These are phyloP conservation scores for Drosophila suzukii DNA, from an alignment of 1,140 invertebrate species.

Conservation along the genomic window DNA sequence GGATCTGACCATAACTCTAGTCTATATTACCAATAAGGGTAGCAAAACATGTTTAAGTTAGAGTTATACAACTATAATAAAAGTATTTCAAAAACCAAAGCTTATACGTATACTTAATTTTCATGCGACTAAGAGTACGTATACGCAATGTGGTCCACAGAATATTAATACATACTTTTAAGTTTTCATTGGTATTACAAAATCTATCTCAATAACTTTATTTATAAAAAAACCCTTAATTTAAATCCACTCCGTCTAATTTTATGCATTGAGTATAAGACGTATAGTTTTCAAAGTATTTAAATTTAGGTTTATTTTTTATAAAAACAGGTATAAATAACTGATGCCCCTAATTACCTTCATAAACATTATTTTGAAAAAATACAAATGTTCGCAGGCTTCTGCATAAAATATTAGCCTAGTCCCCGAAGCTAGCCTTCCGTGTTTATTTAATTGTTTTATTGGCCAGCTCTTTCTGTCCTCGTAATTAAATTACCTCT, in stretches of 20 bases:
- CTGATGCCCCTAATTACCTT: no score
- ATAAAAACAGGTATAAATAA: not conserved
- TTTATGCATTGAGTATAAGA: no score
- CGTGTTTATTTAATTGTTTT: conserved; percentile 44
- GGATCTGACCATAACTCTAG: no score
- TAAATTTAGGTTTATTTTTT: no score
- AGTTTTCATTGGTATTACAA: not conserved
- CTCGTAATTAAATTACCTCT: conserved; percentile 40
- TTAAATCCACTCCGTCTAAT: no score
- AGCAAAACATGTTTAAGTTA: no score
- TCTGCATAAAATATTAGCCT: not conserved
- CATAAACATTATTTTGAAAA: not conserved
- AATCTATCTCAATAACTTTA: not conserved
- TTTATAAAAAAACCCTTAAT: not conserved
- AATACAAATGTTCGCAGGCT: not conserved
- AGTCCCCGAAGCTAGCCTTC: conserved; percentile 19
- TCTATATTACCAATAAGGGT: no score
- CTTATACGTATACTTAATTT: not conserved
- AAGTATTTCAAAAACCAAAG: no score
- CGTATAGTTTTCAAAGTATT: no score
- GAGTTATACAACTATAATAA: no score
- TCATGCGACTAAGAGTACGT: rapidly evolving
- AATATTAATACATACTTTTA: not conserved
- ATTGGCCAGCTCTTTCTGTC: conserved; percentile 21
- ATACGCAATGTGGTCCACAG: not conserved